Evolutionary conservation across 2,888 invertebrate genomes (phyloP).

Genomic region (Rambutsinella grinnellia): DNA sequence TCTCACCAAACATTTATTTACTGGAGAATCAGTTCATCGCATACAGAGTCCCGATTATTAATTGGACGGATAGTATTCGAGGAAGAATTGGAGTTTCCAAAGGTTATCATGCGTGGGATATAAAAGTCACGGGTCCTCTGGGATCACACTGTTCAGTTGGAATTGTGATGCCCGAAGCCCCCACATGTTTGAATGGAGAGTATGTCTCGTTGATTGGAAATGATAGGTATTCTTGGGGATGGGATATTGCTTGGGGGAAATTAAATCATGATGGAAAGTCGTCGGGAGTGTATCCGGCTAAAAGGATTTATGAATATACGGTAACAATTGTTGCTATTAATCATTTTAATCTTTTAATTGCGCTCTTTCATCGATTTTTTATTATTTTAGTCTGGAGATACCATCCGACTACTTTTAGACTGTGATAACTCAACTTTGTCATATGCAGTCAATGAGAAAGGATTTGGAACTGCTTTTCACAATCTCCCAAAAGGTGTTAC

Average conservation of each 20-base stretch:
- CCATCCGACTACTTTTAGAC: slow-evolving; percentile 18
- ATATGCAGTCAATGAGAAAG: slow-evolving; percentile 18
- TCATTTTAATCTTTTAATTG: too few relatives aligned
- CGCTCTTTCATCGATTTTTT: too few relatives aligned
- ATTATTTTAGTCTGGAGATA: slow-evolving; percentile 16
- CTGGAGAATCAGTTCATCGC: slow-evolving; percentile 14
- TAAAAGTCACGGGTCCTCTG: neutral
- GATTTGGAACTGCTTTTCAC: slow-evolving; percentile 13
- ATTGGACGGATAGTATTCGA: slow-evolving; percentile 19
- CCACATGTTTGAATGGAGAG: neutral
- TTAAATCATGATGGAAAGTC: neutral
- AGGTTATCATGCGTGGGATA: slow-evolving; percentile 29
- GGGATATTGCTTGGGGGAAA: slow-evolving; percentile 31
- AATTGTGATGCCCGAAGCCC: neutral
- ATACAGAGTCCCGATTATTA: slow-evolving; percentile 15
- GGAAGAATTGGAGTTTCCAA: slow-evolving; percentile 10
- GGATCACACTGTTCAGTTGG: slow-evolving; percentile 23
- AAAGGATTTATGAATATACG: slow-evolving; percentile 9
- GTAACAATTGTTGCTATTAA: neutral
- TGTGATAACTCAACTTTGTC: neutral
- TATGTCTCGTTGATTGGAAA: slow-evolving; percentile 26
- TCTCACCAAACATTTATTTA: slow-evolving; percentile 16
- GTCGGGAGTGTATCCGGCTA: slow-evolving; percentile 1
- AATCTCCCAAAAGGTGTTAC: slow-evolving; percentile 4
- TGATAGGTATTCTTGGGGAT: slow-evolving; percentile 26